phyloP scores from a whole-genome alignment of 2,113 vertebrate species.

The Hemiprocne comata region DNA sequence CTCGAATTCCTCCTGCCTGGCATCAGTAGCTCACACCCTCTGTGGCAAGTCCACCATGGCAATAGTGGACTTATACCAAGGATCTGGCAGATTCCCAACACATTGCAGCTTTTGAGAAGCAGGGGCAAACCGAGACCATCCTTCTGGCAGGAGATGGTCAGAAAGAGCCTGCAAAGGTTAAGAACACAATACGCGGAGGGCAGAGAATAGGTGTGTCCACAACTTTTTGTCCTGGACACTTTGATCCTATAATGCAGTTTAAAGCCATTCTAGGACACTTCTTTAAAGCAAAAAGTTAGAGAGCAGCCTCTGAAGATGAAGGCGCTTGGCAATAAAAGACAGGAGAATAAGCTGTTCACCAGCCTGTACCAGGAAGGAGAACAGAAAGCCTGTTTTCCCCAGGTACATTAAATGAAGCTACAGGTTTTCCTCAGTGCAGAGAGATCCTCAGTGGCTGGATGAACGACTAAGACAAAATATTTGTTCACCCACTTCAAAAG shows the following conservation, averaged over 20 bases:
- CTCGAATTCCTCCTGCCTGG: neutral
- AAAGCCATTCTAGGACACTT: neutral
- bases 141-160: neutral
- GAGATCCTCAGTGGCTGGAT: neutral
- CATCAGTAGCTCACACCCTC: neutral
- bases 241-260: neutral
- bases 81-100: neutral
- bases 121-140: neutral
- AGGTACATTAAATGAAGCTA: neutral
- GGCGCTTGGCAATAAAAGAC: neutral
- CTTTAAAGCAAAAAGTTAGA: neutral
- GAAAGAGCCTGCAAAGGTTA: neutral
- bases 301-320: neutral
- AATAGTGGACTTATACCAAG: fast-evolving
- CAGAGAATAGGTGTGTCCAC: neutral
- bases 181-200: neutral
- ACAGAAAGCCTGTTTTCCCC: neutral
- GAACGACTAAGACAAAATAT: neutral
- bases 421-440: neutral
- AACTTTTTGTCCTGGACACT: neutral
- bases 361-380: neutral
- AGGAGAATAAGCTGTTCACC: neutral
- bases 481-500: neutral
- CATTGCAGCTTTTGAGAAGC: neutral
- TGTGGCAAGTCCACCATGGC: neutral